These are phyloP conservation scores for Dysmachus trigonus DNA, from an alignment of 2,888 invertebrate species.

Conservation along the genomic window DNA sequence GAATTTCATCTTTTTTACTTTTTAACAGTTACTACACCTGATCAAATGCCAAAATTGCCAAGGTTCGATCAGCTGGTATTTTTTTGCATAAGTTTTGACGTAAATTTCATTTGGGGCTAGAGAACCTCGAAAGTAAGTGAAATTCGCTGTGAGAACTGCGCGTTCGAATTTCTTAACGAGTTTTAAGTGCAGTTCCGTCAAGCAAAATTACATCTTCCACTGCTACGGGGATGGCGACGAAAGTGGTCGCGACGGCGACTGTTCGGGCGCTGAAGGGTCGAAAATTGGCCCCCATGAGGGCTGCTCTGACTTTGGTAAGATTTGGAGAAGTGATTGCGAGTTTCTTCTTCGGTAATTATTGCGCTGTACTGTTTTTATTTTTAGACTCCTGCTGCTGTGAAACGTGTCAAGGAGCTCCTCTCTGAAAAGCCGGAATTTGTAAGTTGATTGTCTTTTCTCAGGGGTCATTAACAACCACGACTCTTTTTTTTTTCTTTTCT, in stretches of 20 bases:
- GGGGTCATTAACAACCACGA: neutral
- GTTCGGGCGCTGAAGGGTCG: constrained; percentile 86
- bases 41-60: neutral
- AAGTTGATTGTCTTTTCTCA: constrained; percentile 52
- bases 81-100: constrained; percentile 39
- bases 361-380: constrained; percentile 58
- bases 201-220: neutral
- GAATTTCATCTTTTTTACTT: neutral
- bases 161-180: neutral
- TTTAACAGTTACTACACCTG: neutral
- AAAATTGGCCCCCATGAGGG: constrained; percentile 80
- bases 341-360: constrained; percentile 45
- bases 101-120: neutral
- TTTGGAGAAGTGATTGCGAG: neutral
- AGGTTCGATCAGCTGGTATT: constrained; percentile 8
- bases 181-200: neutral
- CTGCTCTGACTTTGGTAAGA: constrained; percentile 78
- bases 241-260: constrained; percentile 85
- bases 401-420: constrained; percentile 83
- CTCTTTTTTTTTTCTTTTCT: constrained; percentile 36
- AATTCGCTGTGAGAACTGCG: neutral
- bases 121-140: neutral
- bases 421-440: constrained; percentile 73
- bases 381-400: constrained; percentile 84
- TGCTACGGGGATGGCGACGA: constrained; percentile 72